Conservation (phyloP, 1,140 invertebrate genomes). For the Megalonaias nervosa region DNA sequence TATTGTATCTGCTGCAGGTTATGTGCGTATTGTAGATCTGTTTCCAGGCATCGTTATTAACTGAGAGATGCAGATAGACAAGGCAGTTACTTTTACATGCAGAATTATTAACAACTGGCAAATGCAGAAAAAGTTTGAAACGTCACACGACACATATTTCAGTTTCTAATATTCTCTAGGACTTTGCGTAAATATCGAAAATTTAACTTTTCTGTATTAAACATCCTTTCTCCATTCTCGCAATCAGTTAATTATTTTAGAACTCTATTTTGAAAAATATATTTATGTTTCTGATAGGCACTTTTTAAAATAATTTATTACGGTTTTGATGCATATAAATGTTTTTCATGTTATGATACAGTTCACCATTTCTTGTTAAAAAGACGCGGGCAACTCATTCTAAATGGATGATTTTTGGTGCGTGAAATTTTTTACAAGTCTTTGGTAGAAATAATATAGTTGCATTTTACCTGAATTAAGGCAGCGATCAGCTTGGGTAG, state of each 20-base stretch:
- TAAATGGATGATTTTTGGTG: not conserved
- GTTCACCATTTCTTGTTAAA: not conserved
- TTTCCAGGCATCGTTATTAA: not conserved
- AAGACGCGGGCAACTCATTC: not conserved
- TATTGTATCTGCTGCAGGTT: too few species aligned
- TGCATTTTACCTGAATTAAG: constrained; percentile 67
- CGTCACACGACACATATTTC: not conserved
- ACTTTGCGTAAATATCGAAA: not conserved
- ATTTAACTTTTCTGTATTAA: too few species aligned
- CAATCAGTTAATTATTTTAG: too few species aligned
- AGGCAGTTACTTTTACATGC: not conserved
- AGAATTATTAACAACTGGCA: not conserved
- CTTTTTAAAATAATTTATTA: not conserved
- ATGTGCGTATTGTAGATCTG: not conserved
- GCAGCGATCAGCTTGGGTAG: constrained; percentile 75
- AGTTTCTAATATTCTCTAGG: not conserved
- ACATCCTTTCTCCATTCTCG: too few species aligned
- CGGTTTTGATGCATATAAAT: too few species aligned
- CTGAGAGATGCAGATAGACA: not conserved
- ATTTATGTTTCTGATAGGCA: too few species aligned
- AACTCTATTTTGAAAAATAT: too few species aligned
- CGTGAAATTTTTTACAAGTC: not conserved
- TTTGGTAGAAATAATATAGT: not conserved
- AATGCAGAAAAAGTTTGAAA: not conserved
- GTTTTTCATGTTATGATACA: not conserved